These are phyloP conservation scores for Orchestes rusci DNA, from an alignment of 2,888 invertebrate species.

Conservation along the genomic window DNA sequence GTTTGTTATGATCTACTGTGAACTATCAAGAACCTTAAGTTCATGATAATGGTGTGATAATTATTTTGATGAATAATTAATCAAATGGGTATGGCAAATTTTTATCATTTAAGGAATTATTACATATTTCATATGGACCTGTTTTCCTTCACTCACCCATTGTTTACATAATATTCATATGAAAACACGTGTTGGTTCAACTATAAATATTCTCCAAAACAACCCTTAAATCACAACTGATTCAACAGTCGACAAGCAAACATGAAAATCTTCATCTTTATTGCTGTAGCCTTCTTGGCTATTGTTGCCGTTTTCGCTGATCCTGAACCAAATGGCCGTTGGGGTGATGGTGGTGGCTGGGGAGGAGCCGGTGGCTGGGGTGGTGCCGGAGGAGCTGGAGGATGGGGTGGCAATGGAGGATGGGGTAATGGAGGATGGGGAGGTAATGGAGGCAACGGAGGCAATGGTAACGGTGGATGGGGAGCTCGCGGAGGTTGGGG, in stretches of 20 bases:
- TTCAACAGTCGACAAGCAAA: background rate
- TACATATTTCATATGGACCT: too few species aligned
- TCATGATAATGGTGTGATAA: too few species aligned
- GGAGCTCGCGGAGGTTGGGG: conserved; percentile 4
- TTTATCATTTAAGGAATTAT: too few species aligned
- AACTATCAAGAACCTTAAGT: too few species aligned
- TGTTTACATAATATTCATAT: too few species aligned
- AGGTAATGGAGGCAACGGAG: background rate
- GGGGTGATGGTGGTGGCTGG: conserved; percentile 6
- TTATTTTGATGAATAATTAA: too few species aligned
- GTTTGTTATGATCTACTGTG: too few species aligned
- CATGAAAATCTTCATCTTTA: conserved; percentile 4
- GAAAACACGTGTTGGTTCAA: too few species aligned
- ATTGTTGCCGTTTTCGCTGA: conserved; percentile 13
- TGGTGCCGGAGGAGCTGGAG: conserved; percentile 5
- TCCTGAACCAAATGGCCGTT: too few species aligned
- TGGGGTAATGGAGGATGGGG: conserved; percentile 1
- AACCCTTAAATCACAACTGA: conserved; percentile 7
- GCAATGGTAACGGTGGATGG: conserved; percentile 1
- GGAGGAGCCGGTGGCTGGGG: conserved; percentile 9
- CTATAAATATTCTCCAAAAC: too few species aligned
- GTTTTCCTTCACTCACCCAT: too few species aligned
- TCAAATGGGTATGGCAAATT: too few species aligned
- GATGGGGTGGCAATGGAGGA: background rate
- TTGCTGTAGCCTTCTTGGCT: conserved; percentile 23